A percentile compares a stretch with the other conserved stretches of the same genome.
Conservation (phyloP, 2,888 invertebrate genomes). For the Drosophila aldrichi region DNA sequence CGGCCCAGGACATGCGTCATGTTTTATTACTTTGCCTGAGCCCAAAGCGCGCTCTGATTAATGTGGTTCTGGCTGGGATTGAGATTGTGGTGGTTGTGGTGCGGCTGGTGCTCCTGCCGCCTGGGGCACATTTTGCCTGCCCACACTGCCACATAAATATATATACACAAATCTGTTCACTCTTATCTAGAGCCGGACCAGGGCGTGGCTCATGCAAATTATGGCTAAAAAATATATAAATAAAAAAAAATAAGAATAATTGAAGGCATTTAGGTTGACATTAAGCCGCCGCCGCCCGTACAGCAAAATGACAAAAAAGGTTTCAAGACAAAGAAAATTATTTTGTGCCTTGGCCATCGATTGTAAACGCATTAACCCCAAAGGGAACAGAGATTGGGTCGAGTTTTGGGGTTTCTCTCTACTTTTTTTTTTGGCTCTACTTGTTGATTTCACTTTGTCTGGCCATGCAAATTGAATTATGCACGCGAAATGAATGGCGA, state of each 20-base stretch:
- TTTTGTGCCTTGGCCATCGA: conserved; percentile 15
- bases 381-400: not conserved
- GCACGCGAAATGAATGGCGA: conserved; percentile 48
- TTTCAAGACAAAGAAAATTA: conserved; percentile 31
- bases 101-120: conserved; percentile 8
- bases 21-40: conserved; percentile 18
- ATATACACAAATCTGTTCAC: conserved; percentile 35
- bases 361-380: conserved; percentile 45
- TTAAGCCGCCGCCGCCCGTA: conserved; percentile 61
- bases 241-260: conserved; percentile 54
- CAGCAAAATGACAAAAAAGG: conserved; percentile 46
- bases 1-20: conserved; percentile 20
- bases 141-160: conserved; percentile 17
- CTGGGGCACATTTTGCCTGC: conserved; percentile 18
- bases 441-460: conserved; percentile 70
- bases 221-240: conserved; percentile 14
- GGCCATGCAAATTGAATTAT: conserved; percentile 70
- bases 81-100: not conserved
- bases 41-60: conserved; percentile 51
- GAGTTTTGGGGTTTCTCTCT: not conserved
- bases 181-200: conserved; percentile 39
- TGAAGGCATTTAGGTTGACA: conserved; percentile 74
- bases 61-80: conserved; percentile 33
- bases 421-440: conserved; percentile 39
- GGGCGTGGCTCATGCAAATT: conserved; percentile 55